Conservation (phyloP, 2,113 vertebrate species). For the Paradoxurus hermaphroditus region DNA sequence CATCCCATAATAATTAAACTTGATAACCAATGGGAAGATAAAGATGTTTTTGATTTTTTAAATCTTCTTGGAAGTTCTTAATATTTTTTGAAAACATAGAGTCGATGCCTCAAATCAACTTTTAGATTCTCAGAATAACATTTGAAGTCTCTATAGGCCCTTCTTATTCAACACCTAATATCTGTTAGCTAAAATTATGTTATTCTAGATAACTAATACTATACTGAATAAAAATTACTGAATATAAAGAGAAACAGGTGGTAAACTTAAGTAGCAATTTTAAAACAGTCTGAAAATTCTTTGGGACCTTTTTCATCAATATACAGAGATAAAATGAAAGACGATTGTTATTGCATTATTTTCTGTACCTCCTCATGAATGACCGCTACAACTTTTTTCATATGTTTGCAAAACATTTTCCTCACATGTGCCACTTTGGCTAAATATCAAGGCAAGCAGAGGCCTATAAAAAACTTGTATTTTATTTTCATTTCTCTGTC, state of each 20-base stretch:
- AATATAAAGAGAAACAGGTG: background rate
- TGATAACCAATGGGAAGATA: background rate
- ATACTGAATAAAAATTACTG: background rate
- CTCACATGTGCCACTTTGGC: background rate
- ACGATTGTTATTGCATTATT: background rate
- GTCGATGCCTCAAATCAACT: background rate
- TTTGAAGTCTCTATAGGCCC: background rate
- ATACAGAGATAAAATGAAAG: background rate
- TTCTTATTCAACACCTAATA: background rate
- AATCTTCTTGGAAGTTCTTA: background rate
- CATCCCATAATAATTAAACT: background rate
- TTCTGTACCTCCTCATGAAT: background rate
- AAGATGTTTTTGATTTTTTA: background rate
- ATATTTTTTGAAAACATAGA: background rate
- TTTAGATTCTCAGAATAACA: background rate
- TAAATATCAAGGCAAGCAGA: background rate
- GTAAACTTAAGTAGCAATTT: background rate
- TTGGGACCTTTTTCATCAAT: background rate
- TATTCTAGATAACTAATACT: background rate
- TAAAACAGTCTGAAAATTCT: background rate
- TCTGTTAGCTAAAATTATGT: background rate
- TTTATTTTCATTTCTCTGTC: background rate
- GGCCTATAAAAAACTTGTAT: background rate
- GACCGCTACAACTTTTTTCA: background rate
- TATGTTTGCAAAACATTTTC: background rate